These are phyloP conservation scores for Helarctos malayanus DNA, from an alignment of 2,797 vertebrate species.

Conservation along the genomic window DNA sequence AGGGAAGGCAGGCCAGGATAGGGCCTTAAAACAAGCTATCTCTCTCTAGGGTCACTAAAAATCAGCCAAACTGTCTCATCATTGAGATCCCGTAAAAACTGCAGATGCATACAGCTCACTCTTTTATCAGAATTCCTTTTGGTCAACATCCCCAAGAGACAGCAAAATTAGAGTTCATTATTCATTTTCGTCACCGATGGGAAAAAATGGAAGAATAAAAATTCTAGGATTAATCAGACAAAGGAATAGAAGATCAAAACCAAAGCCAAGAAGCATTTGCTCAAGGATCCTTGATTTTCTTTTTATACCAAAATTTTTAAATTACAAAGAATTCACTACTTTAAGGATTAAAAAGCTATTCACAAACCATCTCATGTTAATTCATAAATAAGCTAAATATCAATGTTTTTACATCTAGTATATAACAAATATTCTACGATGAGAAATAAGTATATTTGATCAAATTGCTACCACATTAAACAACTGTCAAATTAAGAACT, in stretches of 20 bases:
- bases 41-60: background rate
- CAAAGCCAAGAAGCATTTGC: conserved; percentile 16
- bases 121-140: conserved; percentile 3
- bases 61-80: background rate
- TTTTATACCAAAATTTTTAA: conserved; percentile 9
- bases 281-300: background rate
- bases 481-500: conserved; percentile 9
- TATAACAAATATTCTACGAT: background rate
- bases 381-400: conserved; percentile 3
- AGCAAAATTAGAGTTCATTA: background rate
- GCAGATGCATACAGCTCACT: background rate
- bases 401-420: background rate
- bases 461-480: conserved; percentile 1
- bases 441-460: conserved; percentile 17
- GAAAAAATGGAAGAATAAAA: background rate
- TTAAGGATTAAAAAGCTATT: background rate
- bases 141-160: background rate
- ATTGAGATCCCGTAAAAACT: background rate
- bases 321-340: conserved; percentile 17
- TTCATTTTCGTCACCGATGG: background rate
- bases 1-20: background rate
- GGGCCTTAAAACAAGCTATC: background rate
- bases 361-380: background rate
- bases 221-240: background rate
- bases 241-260: conserved; percentile 20